Evolutionary conservation across 1,140 invertebrate genomes (phyloP).

Genomic region (Leptopilina boulardi): DNA sequence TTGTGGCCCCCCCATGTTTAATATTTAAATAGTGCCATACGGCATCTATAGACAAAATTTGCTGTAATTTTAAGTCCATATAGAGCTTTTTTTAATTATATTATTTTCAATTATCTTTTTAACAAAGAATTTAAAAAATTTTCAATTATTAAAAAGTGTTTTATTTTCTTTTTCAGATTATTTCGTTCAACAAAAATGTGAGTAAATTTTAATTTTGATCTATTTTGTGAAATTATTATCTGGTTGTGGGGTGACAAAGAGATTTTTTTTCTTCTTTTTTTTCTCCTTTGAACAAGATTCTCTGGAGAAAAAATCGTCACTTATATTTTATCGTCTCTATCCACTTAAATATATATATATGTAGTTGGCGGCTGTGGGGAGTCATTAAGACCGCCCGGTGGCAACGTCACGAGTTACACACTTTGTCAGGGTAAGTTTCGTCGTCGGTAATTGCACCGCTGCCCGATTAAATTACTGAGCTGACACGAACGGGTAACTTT

Average conservation of each 20-base stretch:
- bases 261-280: not conserved
- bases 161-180: too few relatives aligned
- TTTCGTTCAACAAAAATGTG: too few relatives aligned
- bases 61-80: too few relatives aligned
- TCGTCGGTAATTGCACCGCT: conserved; percentile 41
- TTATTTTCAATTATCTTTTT: too few relatives aligned
- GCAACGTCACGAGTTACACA: conserved; percentile 44
- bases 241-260: not conserved
- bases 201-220: too few relatives aligned
- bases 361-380: conserved; percentile 15
- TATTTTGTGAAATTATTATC: not conserved
- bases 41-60: too few relatives aligned
- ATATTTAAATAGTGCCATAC: too few relatives aligned
- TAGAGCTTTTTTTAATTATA: too few relatives aligned
- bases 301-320: not conserved
- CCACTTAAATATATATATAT: too few relatives aligned
- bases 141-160: too few relatives aligned
- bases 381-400: conserved; percentile 27
- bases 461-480: conserved; percentile 48
- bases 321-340: not conserved
- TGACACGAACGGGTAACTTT: conserved; percentile 27
- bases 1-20: too few relatives aligned
- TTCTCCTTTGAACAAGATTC: not conserved
- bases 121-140: too few relatives aligned
- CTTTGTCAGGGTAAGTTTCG: conserved; percentile 46